phyloP scores from a whole-genome alignment of 2,113 vertebrate genomes.

The Pycnonotus jocosus region DNA sequence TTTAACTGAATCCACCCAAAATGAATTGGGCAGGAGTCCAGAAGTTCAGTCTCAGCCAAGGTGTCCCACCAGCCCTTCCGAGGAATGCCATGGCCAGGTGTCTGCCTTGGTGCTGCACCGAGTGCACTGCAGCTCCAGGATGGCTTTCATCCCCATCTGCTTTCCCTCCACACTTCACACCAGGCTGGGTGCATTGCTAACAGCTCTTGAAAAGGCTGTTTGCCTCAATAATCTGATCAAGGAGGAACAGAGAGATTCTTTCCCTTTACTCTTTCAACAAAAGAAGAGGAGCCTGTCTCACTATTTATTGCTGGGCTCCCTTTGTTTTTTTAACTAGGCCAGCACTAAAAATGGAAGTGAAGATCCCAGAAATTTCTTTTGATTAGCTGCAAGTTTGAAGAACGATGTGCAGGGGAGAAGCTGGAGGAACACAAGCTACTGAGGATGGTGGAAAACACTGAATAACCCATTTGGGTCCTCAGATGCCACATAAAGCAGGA shows the following conservation, averaged over 20 bases:
- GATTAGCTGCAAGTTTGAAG: neutral
- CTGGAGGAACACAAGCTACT: neutral
- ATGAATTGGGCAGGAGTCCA: neutral
- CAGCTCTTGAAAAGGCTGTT: neutral
- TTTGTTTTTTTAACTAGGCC: constrained; percentile 3
- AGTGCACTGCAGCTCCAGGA: neutral
- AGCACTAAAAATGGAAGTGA: neutral
- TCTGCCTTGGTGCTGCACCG: neutral
- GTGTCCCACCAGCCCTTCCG: neutral
- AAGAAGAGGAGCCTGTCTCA: neutral
- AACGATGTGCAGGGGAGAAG: neutral
- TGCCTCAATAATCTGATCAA: neutral
- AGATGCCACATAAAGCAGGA: neutral
- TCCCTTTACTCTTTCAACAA: neutral
- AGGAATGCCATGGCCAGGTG: accelerated
- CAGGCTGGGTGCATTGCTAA: neutral
- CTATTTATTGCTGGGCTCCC: neutral
- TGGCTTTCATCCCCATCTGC: neutral
- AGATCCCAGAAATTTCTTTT: neutral
- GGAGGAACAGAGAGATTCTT: neutral
- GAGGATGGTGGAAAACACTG: neutral
- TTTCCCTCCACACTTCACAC: neutral
- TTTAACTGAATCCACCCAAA: neutral
- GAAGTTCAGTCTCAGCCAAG: neutral
- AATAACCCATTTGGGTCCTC: neutral